Base-by-base conservation (phyloP, 2,797 vertebrate species). In the Bryconaethiops microstoma region DNA sequence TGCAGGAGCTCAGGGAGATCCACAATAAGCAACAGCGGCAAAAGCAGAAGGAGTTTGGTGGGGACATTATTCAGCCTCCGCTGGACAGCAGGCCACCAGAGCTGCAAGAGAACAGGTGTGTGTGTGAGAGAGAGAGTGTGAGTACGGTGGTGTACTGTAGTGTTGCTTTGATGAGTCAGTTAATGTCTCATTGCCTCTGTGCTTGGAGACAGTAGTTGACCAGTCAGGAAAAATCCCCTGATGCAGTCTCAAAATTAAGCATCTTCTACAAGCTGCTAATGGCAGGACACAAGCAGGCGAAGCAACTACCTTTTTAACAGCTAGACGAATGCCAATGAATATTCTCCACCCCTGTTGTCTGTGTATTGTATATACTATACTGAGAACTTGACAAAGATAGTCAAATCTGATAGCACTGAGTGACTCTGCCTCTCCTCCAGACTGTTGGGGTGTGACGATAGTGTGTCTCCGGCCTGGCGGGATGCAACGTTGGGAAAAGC, bases 1-100 rank as follows among this genome's bases (percentile, higher is more conserved):
- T 91, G 75, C 91, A 99, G 98, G 98, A 99, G 84, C 93, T 99
- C 87, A 93, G 97, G 88, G 98, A 99, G 91, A 97, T 97, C 87
- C 96, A 98, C 86, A 95, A 88, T 89, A 96, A 96, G 74, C 97
- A 98, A 88, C 97, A 99, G 83, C 91, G 97, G 63, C 96, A 97
- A 90, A 97, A 95, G 82, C 98, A 97, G 85, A 97, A 94, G 89
- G 96, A 94, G 42, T 79, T 96, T 77, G 96, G 97, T 76, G 94
- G 93, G 16, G 96, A 97, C 85, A 86, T 85, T 82, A 63, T 89
- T 88, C 85, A 86, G 85, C 7, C 82, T 75, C 0, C 74, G 9
- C 92, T 90, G 12, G 96, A 98, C 75, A 92, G 92, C 76, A 95
- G 93, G 85, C 93, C 95, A 7, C 83, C 92, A 1, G 97, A 98